Evolutionary conservation across 2,888 invertebrate species (phyloP).

Genomic region (Amorpha juglandis): DNA sequence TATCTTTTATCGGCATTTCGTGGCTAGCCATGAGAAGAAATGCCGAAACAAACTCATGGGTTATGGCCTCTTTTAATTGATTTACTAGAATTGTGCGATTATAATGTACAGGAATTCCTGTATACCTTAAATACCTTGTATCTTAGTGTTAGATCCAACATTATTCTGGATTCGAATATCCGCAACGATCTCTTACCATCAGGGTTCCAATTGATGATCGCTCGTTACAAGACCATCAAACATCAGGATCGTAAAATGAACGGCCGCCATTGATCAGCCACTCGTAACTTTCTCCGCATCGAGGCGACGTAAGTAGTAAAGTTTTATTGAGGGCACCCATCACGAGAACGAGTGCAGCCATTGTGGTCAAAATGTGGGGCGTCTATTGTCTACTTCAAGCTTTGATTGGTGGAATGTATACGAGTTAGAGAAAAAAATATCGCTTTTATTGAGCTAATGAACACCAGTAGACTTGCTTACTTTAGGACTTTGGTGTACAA

Average conservation of each 20-base stretch:
- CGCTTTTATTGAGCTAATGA: not conserved
- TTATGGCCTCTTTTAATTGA: no score
- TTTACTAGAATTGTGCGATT: no score
- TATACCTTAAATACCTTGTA: no score
- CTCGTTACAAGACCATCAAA: slow-evolving; percentile 8
- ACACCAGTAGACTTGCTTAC: not conserved
- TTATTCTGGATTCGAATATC: not conserved
- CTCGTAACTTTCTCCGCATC: slow-evolving; percentile 16
- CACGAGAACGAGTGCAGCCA: slow-evolving; percentile 1
- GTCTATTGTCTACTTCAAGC: not conserved
- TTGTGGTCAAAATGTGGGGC: slow-evolving; percentile 14
- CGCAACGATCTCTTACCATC: not conserved
- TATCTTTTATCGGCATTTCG: no score
- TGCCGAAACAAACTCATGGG: no score
- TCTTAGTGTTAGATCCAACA: no score
- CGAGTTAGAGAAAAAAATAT: not conserved
- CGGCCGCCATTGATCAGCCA: slow-evolving; percentile 2
- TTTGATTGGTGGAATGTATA: slow-evolving; percentile 1
- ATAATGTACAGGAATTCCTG: no score
- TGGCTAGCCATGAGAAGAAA: no score
- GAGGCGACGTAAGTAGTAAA: slow-evolving; percentile 7
- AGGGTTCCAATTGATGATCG: not conserved
- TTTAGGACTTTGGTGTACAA: not conserved
- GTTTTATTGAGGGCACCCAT: slow-evolving; percentile 20
- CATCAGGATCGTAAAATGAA: slow-evolving; percentile 12